Conservation (phyloP, 2,797 vertebrate species). For the Tenualosa ilisha region DNA sequence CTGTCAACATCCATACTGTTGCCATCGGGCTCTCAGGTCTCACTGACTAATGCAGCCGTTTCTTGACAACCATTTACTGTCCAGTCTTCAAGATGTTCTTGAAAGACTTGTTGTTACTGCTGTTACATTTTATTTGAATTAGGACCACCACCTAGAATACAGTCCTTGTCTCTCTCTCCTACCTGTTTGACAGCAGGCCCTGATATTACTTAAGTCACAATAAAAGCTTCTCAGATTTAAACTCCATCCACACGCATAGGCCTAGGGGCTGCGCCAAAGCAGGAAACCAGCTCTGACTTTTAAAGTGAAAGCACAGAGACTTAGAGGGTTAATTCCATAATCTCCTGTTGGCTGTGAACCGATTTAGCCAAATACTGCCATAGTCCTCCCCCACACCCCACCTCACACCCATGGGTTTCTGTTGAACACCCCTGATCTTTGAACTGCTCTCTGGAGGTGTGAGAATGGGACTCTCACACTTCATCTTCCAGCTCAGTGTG, state of each 20-base stretch:
- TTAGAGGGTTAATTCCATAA: conserved; percentile 63
- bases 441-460: not conserved
- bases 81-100: not conserved
- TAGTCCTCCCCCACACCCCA: conserved; percentile 29
- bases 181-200: not conserved
- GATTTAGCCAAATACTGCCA: conserved; percentile 57
- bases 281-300: conserved; percentile 28
- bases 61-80: not conserved
- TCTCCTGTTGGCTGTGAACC: conserved; percentile 60
- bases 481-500: not conserved
- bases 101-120: not conserved
- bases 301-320: conserved; percentile 56
- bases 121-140: not conserved
- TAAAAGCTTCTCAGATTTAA: not conserved
- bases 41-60: not conserved
- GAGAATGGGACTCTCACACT: not conserved
- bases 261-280: not conserved
- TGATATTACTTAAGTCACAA: not conserved
- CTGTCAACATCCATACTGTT: not conserved
- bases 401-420: not conserved
- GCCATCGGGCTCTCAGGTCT: not conserved
- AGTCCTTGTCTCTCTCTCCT: not conserved
- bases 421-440: not conserved
- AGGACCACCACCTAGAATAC: not conserved
- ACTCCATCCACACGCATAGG: not conserved